These are phyloP conservation scores for Phasianus colchicus DNA, from an alignment of 2,113 vertebrate species.

Conservation along the genomic window DNA sequence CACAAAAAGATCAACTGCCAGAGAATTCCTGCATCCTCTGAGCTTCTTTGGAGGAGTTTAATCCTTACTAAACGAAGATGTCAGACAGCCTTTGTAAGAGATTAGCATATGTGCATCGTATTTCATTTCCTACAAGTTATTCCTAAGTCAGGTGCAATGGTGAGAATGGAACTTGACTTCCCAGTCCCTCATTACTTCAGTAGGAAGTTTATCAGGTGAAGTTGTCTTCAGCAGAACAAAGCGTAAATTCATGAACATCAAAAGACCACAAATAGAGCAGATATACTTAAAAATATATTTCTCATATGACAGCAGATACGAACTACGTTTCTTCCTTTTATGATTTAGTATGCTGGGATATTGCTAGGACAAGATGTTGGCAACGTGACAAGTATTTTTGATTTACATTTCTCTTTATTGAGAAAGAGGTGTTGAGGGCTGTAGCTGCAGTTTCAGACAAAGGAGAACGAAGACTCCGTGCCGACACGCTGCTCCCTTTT, in stretches of 20 bases:
- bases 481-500: background rate
- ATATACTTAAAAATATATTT: background rate
- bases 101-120: background rate
- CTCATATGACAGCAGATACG: background rate
- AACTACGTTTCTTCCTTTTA: conserved; percentile 11
- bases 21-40: background rate
- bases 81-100: background rate
- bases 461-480: background rate
- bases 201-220: background rate
- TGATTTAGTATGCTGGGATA: background rate
- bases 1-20: conserved; percentile 43
- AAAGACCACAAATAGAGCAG: background rate
- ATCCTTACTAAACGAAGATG: background rate
- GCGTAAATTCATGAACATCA: background rate
- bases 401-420: conserved; percentile 24
- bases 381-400: background rate
- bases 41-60: background rate
- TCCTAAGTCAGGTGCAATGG: background rate
- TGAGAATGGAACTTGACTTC: background rate
- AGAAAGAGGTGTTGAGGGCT: background rate
- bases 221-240: background rate
- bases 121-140: background rate
- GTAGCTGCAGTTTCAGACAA: background rate
- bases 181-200: background rate
- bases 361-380: background rate